These are phyloP conservation scores for Phasianus colchicus DNA, from an alignment of 2,113 vertebrate species.

Conservation along the genomic window DNA sequence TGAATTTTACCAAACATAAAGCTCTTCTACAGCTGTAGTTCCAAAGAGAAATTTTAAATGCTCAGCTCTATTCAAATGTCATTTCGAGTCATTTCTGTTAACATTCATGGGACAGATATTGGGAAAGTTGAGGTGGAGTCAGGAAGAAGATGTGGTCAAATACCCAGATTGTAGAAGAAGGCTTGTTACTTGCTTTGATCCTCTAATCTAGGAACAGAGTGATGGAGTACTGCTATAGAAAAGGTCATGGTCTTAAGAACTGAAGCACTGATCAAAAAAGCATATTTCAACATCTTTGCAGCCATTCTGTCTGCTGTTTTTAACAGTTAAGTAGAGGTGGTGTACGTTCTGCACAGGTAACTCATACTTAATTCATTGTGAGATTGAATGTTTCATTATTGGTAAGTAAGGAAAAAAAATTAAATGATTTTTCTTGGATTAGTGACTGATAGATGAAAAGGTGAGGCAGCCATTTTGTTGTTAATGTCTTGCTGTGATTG, in stretches of 20 bases:
- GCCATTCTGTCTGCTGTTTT: not conserved
- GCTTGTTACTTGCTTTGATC: not conserved
- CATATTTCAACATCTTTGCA: not conserved
- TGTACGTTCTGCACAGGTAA: not conserved
- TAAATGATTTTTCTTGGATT: not conserved
- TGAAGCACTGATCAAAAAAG: not conserved
- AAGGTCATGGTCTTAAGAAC: not conserved
- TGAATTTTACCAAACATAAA: not conserved
- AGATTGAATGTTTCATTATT: not conserved
- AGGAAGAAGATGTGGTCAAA: not conserved
- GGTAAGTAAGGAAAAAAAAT: not conserved
- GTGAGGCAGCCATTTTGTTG: conserved; percentile 63
- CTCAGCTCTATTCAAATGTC: not conserved
- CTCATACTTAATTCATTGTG: not conserved
- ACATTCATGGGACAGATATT: not conserved
- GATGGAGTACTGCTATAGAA: not conserved
- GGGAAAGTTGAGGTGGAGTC: not conserved
- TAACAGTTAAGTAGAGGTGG: not conserved
- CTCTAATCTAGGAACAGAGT: not conserved
- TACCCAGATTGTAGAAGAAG: not conserved
- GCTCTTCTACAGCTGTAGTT: not conserved
- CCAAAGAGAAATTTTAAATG: not conserved
- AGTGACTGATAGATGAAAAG: not conserved
- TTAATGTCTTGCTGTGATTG: not conserved
- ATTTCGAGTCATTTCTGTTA: not conserved